phyloP scores from a whole-genome alignment of 1,140 invertebrate species.

The Copidosoma floridanum region DNA sequence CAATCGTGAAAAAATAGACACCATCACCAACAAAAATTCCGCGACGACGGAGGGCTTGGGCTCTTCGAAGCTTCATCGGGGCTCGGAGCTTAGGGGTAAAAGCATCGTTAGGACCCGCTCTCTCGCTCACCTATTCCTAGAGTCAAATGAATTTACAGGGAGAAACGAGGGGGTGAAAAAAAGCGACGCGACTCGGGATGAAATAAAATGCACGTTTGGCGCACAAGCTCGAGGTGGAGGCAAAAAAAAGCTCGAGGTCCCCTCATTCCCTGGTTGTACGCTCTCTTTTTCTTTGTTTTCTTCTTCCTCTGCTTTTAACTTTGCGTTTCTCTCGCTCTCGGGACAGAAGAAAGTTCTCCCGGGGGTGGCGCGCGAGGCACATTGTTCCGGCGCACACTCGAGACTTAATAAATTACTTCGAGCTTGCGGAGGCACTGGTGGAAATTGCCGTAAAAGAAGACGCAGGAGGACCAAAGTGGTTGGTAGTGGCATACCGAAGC shows the following conservation, averaged over 20 bases:
- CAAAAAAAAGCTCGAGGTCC: too few relatives aligned
- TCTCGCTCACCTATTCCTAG: neutral
- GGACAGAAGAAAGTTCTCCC: slow-evolving; percentile 5
- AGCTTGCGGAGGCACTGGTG: neutral
- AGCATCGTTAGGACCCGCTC: too few relatives aligned
- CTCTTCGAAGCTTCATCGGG: too few relatives aligned
- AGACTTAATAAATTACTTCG: slow-evolving; percentile 24
- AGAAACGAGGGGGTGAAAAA: slow-evolving; percentile 1
- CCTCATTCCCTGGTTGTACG: too few relatives aligned
- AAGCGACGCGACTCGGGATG: neutral
- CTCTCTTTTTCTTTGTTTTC: neutral
- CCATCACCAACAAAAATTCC: too few relatives aligned
- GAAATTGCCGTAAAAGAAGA: neutral
- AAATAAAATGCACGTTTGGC: slow-evolving; percentile 1
- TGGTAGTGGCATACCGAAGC: too few relatives aligned
- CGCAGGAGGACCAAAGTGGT: too few relatives aligned
- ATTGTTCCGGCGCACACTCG: slow-evolving; percentile 16
- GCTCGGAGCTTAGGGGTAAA: too few relatives aligned
- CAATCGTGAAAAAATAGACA: too few relatives aligned
- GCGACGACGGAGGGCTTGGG: too few relatives aligned
- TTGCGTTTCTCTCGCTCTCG: neutral
- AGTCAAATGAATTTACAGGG: slow-evolving; percentile 8
- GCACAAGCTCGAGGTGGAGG: too few relatives aligned
- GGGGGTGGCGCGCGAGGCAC: slow-evolving; percentile 8
- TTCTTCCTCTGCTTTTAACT: neutral